Base-by-base conservation (phyloP, 2,113 vertebrate genomes). In the human (Homo sapiens) region DNA sequence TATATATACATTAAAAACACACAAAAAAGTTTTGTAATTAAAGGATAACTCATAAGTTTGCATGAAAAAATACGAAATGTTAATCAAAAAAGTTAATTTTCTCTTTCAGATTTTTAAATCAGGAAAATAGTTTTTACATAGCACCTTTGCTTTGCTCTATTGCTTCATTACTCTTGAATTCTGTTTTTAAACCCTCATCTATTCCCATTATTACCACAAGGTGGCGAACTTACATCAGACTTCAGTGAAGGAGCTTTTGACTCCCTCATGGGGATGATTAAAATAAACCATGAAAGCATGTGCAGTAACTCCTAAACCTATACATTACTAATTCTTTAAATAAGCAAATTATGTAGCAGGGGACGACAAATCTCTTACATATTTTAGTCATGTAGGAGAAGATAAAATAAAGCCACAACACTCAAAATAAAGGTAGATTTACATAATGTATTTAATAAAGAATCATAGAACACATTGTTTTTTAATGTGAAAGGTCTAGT, bases 211-310 rank as follows among this genome's bases (percentile, higher is more conserved):
- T 2, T 3, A 52, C 70, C 97, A 81, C 72, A 17, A 96, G 98
- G 87, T 25, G 97, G 95, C 38, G 1, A 14, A 30, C 52, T 0
- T 17, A 64, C 52, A 88, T 87, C 55, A 87, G 17, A 43, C 11
- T 94, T 81, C 20, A 18, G 30, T 6, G 73, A 94, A 95, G 30
- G 18, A 2, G 38, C 0, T 0, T 32, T 55, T n/a, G 6, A 12
- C 0, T 68, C 32, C 17, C 5, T 12, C 3, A 0, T 0, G 61
- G 61, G 1, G 16, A 22, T 10, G 18, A 35, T 8, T n/a, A 30
- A 64, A 64, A 64, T 52, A 35, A 57, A 72, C 6, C 25, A 40
- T 6, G 8, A 32, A 43, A 1, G 22, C 8, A 11, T 17, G 40
- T 40, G 57, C 3, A 8, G 59, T 5, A n/a, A 22, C 0, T 0